Percentiles rank a stretch among this genome's conserved stretches.
Evolutionary conservation across 2,113 vertebrate genomes (phyloP).

Genomic region (Zingel zingel): DNA sequence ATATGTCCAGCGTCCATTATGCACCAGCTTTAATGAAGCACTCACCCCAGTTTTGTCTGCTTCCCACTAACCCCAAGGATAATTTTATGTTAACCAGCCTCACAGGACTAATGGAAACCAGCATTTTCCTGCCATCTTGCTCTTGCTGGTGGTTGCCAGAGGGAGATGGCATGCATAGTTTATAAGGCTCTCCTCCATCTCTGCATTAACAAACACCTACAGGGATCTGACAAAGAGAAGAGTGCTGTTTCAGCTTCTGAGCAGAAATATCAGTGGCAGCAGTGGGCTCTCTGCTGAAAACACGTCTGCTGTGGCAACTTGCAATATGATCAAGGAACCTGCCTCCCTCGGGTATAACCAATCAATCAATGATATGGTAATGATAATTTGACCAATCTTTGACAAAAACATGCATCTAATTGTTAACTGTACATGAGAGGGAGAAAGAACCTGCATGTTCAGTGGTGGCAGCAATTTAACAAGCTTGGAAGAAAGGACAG

Average conservation of each 20-base stretch:
- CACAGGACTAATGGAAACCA: conserved; percentile 75
- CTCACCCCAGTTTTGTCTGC: conserved; percentile 61
- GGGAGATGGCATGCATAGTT: conserved; percentile 80
- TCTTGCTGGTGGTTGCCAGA: conserved; percentile 67
- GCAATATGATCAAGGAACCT: conserved; percentile 51
- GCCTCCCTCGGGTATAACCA: conserved; percentile 38
- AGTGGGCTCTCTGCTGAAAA: conserved; percentile 22
- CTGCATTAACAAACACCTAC: conserved; percentile 77
- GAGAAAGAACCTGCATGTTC: conserved; percentile 5
- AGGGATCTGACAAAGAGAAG: conserved; percentile 70
- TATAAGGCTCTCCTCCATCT: conserved; percentile 72
- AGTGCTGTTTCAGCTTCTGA: conserved; percentile 68
- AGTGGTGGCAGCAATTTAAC: conserved; percentile 3
- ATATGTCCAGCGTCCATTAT: conserved; percentile 64
- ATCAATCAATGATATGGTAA: conserved; percentile 47
- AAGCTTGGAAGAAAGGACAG: conserved; percentile 20
- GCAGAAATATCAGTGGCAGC: conserved; percentile 59
- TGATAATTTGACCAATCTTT: conserved; percentile 31
- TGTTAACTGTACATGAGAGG: conserved; percentile 12
- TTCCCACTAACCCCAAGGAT: conserved; percentile 67
- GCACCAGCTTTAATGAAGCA: conserved; percentile 76
- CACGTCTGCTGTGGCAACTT: conserved; percentile 31
- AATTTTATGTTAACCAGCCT: conserved; percentile 78
- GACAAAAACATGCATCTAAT: conserved; percentile 23
- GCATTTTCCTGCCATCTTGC: conserved; percentile 71